A percentile compares a stretch with the other conserved stretches of the same genome.
Conservation (phyloP, 2,797 vertebrate genomes). For the Typhlichthys subterraneus region DNA sequence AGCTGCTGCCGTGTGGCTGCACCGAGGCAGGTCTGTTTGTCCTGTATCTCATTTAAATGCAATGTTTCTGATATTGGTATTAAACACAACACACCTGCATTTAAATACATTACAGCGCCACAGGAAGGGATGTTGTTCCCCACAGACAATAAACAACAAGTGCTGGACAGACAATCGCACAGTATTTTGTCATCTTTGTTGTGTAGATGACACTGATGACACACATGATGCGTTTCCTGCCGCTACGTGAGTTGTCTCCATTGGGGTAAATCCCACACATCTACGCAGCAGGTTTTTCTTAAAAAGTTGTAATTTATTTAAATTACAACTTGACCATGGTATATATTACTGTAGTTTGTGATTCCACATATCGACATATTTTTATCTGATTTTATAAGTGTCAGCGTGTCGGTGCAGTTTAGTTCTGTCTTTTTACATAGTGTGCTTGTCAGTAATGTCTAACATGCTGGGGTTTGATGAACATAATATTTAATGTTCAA, state of each 20-base stretch:
- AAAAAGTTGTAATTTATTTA: constrained; percentile 3
- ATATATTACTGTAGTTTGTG: constrained; percentile 13
- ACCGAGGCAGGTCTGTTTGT: background rate
- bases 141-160: background rate
- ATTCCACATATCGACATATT: constrained; percentile 11
- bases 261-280: constrained; percentile 9
- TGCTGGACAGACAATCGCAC: constrained; percentile 4
- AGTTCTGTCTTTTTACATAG: constrained; percentile 27
- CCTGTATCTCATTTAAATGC: no score
- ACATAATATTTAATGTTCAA: background rate
- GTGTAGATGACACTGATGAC: constrained; percentile 35
- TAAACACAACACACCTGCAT: no score
- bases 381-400: constrained; percentile 33
- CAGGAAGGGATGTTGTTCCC: no score
- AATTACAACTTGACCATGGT: constrained; percentile 12
- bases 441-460: constrained; percentile 29
- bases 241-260: constrained; percentile 8
- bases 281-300: constrained; percentile 9
- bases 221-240: constrained; percentile 10
- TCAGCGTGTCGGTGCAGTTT: constrained; percentile 40
- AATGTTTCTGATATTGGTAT: no score
- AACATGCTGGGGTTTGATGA: background rate
- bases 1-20: background rate
- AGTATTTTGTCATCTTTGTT: background rate
- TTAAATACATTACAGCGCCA: no score